Conservation (phyloP, 1,140 invertebrate species). For the Drosophila auraria region DNA sequence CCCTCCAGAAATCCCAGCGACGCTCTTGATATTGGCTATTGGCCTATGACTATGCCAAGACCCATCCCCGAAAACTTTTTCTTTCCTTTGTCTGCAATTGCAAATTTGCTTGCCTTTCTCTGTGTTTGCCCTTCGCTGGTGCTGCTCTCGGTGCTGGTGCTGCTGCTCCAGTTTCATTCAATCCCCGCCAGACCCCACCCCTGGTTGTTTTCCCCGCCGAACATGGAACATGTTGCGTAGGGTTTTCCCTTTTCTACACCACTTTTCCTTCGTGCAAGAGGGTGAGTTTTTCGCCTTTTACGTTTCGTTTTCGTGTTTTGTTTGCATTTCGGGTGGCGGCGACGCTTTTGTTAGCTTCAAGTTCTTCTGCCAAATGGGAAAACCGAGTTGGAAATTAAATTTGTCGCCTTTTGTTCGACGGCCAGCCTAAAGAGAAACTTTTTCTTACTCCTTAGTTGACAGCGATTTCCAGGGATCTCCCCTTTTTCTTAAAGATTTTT, state of each 20-base stretch:
- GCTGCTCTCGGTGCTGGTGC: conserved; percentile 44
- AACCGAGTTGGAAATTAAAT: conserved; percentile 22
- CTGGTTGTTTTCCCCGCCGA: conserved; percentile 36
- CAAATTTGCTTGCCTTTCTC: conserved; percentile 57
- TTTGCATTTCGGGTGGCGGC: conserved; percentile 39
- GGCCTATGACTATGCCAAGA: conserved; percentile 54
- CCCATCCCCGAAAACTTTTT: conserved; percentile 20
- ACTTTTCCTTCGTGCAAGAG: conserved; percentile 27
- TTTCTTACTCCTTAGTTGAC: neutral
- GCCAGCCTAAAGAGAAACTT: too few species aligned
- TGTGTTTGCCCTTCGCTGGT: conserved; percentile 47
- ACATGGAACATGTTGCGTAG: conserved; percentile 83
- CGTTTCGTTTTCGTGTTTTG: conserved; percentile 34
- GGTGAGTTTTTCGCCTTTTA: conserved; percentile 56
- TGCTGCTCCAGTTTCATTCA: conserved; percentile 61
- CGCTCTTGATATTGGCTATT: conserved; percentile 78
- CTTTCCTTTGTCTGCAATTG: conserved; percentile 54
- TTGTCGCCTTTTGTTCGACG: conserved; percentile 16
- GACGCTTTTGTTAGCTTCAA: conserved; percentile 26
- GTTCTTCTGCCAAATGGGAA: conserved; percentile 13
- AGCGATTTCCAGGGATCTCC: neutral
- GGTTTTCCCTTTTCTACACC: conserved; percentile 38
- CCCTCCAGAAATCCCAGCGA: conserved; percentile 25
- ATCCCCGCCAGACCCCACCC: neutral
- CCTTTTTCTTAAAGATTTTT: neutral